These are phyloP conservation scores for Echinometra lucunter DNA, from an alignment of 53 echinoderm and acorn worm genomes.

Conservation along the genomic window DNA sequence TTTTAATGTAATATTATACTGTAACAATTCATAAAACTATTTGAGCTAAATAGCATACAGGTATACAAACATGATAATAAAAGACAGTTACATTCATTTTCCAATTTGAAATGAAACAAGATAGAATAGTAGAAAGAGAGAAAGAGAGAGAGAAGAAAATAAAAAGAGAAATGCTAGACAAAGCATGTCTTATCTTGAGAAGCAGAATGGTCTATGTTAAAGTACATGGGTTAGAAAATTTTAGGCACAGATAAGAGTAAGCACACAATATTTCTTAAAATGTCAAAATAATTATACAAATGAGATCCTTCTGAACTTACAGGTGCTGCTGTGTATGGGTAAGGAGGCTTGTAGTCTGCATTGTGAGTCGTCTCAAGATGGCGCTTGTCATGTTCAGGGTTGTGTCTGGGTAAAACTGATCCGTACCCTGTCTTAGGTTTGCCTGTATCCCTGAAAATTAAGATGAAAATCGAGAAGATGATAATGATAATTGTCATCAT, in stretches of 20 bases:
- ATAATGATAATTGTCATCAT: background rate
- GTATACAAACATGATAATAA: too few relatives aligned
- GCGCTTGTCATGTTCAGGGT: constrained; percentile 95
- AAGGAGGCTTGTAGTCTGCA: constrained; percentile 97
- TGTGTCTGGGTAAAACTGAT: constrained; percentile 90
- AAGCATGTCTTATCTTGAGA: too few relatives aligned
- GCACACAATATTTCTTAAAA: too few relatives aligned
- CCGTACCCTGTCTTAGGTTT: constrained; percentile 91
- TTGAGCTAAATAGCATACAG: too few relatives aligned
- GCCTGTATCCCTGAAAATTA: constrained; percentile 84
- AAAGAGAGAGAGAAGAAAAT: background rate
- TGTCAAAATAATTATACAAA: background rate
- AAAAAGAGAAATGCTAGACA: background rate
- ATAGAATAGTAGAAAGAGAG: too few relatives aligned
- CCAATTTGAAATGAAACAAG: too few relatives aligned
- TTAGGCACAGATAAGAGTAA: too few relatives aligned
- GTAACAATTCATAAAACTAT: too few relatives aligned
- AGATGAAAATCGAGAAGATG: background rate
- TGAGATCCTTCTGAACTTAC: constrained; percentile 71
- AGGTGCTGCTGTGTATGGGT: constrained; percentile 91
- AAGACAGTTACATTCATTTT: too few relatives aligned
- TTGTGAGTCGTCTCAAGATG: constrained; percentile 96
- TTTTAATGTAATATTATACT: too few relatives aligned
- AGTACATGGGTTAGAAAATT: background rate
- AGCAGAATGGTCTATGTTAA: background rate